Conservation (phyloP, 2,888 invertebrate genomes). For the Metellina segmentata region DNA sequence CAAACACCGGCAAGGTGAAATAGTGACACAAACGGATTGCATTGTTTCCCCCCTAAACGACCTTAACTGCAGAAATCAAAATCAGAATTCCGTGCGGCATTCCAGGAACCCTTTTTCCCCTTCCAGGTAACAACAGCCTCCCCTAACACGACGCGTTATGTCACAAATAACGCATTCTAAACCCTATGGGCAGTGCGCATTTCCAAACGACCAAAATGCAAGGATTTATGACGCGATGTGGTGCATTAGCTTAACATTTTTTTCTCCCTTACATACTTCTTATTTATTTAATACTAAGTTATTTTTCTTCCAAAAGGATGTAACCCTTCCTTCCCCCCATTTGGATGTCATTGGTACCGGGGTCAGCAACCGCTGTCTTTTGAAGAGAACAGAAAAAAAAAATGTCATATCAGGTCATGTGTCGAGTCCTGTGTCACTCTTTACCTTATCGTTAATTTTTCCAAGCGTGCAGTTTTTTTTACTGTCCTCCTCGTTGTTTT, state of each 20-base stretch:
- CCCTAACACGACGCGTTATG: neutral
- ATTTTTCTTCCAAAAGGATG: slow-evolving; percentile 66
- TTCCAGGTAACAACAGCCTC: neutral
- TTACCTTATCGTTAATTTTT: slow-evolving; percentile 18
- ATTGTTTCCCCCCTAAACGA: slow-evolving; percentile 7
- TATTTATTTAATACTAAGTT: slow-evolving; percentile 37
- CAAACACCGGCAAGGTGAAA: neutral
- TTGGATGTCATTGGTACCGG: neutral
- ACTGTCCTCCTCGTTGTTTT: neutral
- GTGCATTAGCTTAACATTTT: slow-evolving; percentile 51
- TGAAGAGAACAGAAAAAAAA: slow-evolving; percentile 28
- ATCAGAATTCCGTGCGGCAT: neutral
- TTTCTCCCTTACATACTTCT: slow-evolving; percentile 9
- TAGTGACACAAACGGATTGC: slow-evolving; percentile 12
- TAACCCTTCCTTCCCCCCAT: slow-evolving; percentile 7
- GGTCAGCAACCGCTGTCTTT: slow-evolving; percentile 56
- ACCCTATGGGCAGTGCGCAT: slow-evolving; percentile 22
- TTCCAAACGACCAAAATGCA: slow-evolving; percentile 26
- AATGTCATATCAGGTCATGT: slow-evolving; percentile 50
- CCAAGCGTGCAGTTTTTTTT: neutral
- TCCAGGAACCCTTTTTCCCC: neutral
- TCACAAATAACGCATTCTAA: neutral
- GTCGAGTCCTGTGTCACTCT: slow-evolving; percentile 11
- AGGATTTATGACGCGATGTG: slow-evolving; percentile 47
- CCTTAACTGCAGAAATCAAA: slow-evolving; percentile 1